Percentiles rank a stretch among this genome's conserved stretches.
phyloP scores from a whole-genome alignment of 2,888 invertebrate species.

The Liposcelis brunnea region DNA sequence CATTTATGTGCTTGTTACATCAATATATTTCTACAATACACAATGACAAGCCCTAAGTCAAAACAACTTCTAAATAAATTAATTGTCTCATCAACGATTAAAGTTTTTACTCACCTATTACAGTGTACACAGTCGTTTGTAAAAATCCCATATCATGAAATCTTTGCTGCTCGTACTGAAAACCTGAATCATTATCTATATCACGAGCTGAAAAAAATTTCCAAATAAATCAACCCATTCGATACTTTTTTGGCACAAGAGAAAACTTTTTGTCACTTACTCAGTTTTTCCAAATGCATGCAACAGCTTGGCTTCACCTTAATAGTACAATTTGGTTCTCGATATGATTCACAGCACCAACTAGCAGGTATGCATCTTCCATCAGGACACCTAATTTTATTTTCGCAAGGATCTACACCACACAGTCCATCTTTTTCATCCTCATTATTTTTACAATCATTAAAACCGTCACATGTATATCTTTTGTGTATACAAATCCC shows the following conservation, averaged over 20 bases:
- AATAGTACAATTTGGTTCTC: conserved; percentile 27
- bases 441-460: conserved; percentile 32
- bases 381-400: conserved; percentile 24
- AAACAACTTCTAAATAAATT: background rate
- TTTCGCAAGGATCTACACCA: conserved; percentile 25
- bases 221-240: background rate
- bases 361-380: conserved; percentile 33
- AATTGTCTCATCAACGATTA: background rate
- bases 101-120: conserved; percentile 23
- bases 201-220: conserved; percentile 1
- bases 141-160: conserved; percentile 26
- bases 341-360: conserved; percentile 32
- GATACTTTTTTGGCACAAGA: background rate
- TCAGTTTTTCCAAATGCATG: conserved; percentile 17
- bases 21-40: too few species aligned
- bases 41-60: too few species aligned
- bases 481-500: conserved; percentile 29
- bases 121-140: conserved; percentile 28
- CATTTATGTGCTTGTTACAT: too few species aligned
- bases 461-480: conserved; percentile 34
- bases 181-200: conserved; percentile 12
- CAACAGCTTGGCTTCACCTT: conserved; percentile 30
- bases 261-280: background rate
- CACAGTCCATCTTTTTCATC: conserved; percentile 30
- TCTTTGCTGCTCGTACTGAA: conserved; percentile 19